Base-by-base conservation (phyloP, 2,888 invertebrate genomes). In the Chydorus sphaericus region DNA sequence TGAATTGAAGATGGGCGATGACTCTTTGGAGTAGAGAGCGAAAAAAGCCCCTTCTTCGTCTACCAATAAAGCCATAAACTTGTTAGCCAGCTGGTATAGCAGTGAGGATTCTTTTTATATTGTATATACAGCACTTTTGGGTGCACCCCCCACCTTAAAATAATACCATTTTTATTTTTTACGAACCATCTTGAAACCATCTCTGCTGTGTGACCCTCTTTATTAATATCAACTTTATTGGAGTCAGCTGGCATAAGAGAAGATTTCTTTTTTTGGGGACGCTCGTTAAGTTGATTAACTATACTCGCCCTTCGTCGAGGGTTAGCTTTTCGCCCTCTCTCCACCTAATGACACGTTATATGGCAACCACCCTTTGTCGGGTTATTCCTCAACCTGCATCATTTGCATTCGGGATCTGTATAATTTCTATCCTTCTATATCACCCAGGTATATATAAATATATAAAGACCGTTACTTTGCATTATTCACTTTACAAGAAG, bases 241-340 rank as follows among this genome's bases (percentile, higher is more conserved):
- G 39, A 16, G 14, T 10, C 39, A 39, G 10, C 39, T 39, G 39
- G 39, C 39, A n/a, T 39, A 39, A 39, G 8, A 33, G 8, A 10
- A 33, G 33, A 33, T 23, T 11, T 44, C 23, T 44, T 44, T 23
- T 44, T 44, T 39, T 39, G 7, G n/a, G 38, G 44, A 44, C 28
- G 44, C 44, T 44, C 44, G 44, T 44, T 44, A 44, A 44, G 44
- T 44, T 44, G 44, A 44, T 44, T 44, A 16, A 44, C 44, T 44
- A 44, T 28, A 44, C 28, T 28, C 44, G 23, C 44, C 44, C 44
- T 44, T 8, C 8, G 33, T 33, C 8, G 33, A 14, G 8, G 33
- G 33, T 20, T 26, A 23, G 23, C 14, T 44, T 26, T 20, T 33
- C 14, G 8, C 33, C 33, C 8, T 33, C 33, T 16, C 26, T 8